These are phyloP conservation scores for Diploscapter pachys DNA, from an alignment of 1,140 invertebrate species.

Conservation along the genomic window DNA sequence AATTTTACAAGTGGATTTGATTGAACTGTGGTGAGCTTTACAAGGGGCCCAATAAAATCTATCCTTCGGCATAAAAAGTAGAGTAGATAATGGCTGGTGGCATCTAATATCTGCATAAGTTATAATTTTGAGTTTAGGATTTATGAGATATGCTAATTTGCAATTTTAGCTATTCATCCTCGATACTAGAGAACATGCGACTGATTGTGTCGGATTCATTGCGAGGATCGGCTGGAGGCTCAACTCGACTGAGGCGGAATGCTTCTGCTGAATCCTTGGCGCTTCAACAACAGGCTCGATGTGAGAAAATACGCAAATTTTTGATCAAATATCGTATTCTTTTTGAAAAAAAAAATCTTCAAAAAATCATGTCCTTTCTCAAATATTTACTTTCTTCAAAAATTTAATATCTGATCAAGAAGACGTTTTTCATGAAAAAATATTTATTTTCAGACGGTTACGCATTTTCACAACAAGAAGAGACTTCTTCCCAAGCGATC, in stretches of 20 bases:
- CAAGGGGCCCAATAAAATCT: background rate
- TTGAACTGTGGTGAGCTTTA: background rate
- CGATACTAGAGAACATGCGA: constrained; percentile 26
- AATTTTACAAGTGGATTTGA: background rate
- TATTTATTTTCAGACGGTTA: constrained; percentile 76
- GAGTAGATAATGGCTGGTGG: background rate
- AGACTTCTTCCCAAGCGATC: constrained; percentile 82
- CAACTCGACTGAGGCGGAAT: constrained; percentile 3
- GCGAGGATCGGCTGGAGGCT: constrained; percentile 1
- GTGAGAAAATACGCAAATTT: background rate
- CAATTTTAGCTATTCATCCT: constrained; percentile 27
- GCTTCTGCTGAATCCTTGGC: constrained; percentile 13
- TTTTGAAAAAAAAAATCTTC: too few species aligned
- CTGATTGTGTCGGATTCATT: constrained; percentile 11
- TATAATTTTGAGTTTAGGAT: too few species aligned
- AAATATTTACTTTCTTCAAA: constrained; percentile 3
- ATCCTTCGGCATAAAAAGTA: background rate
- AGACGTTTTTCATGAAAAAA: background rate
- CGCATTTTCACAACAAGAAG: constrained; percentile 98
- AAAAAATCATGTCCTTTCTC: background rate
- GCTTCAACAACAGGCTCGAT: constrained; percentile 21
- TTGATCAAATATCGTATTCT: too few species aligned
- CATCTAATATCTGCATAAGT: background rate
- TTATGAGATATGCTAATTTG: too few species aligned
- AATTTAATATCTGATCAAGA: background rate